Conservation (phyloP, 2,888 invertebrate genomes). For the Galerucella nymphaeae region DNA sequence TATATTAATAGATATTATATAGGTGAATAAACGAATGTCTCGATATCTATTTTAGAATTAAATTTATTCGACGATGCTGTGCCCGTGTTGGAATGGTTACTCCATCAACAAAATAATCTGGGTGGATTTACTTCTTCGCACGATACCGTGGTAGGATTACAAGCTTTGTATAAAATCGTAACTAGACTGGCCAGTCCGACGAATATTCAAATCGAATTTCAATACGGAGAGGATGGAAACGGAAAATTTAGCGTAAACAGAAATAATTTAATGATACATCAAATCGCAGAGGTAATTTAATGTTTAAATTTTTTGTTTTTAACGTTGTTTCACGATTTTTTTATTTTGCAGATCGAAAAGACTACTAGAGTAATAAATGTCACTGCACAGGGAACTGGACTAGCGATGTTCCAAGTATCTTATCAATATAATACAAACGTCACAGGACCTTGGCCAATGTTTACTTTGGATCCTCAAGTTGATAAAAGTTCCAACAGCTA, state of each 20-base stretch:
- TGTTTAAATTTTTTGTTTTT: not conserved
- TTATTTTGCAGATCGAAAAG: slow-evolving; percentile 56
- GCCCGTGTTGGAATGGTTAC: slow-evolving; percentile 79
- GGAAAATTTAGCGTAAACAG: slow-evolving; percentile 77
- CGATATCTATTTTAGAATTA: slow-evolving; percentile 55
- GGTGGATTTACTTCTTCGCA: slow-evolving; percentile 81
- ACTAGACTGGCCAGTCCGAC: slow-evolving; percentile 68
- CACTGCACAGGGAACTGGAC: slow-evolving; percentile 82
- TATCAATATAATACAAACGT: slow-evolving; percentile 87
- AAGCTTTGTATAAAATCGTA: slow-evolving; percentile 76
- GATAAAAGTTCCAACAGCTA: slow-evolving; percentile 82
- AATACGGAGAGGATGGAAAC: slow-evolving; percentile 62
- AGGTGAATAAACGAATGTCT: too few relatives aligned
- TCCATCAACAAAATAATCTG: slow-evolving; percentile 75
- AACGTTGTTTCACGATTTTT: not conserved
- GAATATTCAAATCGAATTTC: slow-evolving; percentile 63
- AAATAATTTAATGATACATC: slow-evolving; percentile 84
- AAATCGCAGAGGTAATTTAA: slow-evolving; percentile 76
- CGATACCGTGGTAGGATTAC: slow-evolving; percentile 81
- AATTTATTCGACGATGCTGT: slow-evolving; percentile 67
- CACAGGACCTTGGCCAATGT: slow-evolving; percentile 88
- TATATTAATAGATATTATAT: too few relatives aligned
- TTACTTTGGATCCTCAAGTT: slow-evolving; percentile 86
- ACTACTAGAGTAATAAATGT: slow-evolving; percentile 75
- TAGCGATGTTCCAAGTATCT: slow-evolving; percentile 81